Base-by-base conservation (phyloP, 2,888 invertebrate genomes). In the Rhorus exstirpatorius region DNA sequence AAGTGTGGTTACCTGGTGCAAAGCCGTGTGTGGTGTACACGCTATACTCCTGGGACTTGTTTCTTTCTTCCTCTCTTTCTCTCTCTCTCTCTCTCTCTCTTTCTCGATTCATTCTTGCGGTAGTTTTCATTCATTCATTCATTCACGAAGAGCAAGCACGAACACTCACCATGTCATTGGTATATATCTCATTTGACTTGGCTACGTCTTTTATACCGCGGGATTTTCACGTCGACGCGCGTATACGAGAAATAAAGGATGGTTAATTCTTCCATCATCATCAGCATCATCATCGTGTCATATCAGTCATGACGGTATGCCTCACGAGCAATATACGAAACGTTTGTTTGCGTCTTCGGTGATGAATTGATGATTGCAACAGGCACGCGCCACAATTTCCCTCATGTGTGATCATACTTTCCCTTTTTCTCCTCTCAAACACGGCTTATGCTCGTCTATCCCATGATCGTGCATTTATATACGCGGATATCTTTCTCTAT, bases 381-480 rank as follows among this genome's bases (percentile, higher is more conserved):
- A 14, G 75, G 70, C 80, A 76, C 80, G 81, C 51, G 81, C 60
- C 77, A 35, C 72, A 72, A 72, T 77, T 81, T 68, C 55, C 61
- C 53, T 67, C 65, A 61, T 77, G 65, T 71, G 26, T 12, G 53
- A 51, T 58, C 44, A n/a, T 46, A 78, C 81, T 81, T 81, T 78
- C 72, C 78, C 78, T 81, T 81, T 81, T 78, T 51, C 51, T 63
- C 55, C 21, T 74, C 63, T 55, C 38, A 21, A 31, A n/a, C 14
- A 49, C 19, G 38, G 12, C 35, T 67, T 44, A 49, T 35, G 49
- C 26, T 81, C 44, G 44, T 46, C 21, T 17, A 17, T 44, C 53
- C 44, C 46, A 14, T 46, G 8, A 14, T 31, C 46, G 8, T 44
- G 4, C 3, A 41, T 55, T 24, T 8, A 7, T 67, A 14, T 65